Conservation (phyloP, 2,888 invertebrate species). For the Platypus cylindrus region DNA sequence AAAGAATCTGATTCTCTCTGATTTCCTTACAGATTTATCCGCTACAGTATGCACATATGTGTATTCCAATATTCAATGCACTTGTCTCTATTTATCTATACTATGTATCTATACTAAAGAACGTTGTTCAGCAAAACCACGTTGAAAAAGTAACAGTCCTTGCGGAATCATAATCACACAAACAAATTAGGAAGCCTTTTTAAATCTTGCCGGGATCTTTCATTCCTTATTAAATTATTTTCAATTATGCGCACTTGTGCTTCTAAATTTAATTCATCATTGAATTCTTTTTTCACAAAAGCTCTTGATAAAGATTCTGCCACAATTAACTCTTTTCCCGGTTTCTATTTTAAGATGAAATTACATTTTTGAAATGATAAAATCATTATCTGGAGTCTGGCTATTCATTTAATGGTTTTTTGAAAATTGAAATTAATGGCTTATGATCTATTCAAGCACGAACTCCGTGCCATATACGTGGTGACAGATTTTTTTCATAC, state of each 20-base stretch:
- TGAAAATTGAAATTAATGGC: constrained; percentile 10
- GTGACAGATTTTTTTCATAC: constrained; percentile 6
- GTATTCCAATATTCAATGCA: no score
- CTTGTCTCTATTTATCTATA: no score
- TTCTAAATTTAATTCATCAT: neutral
- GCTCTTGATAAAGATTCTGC: constrained; percentile 13
- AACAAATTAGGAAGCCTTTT: no score
- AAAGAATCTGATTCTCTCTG: no score
- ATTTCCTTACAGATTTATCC: no score
- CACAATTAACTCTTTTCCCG: constrained; percentile 14
- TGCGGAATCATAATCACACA: no score
- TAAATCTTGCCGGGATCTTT: no score
- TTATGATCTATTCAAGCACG: constrained; percentile 17
- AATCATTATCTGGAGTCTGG: constrained; percentile 15
- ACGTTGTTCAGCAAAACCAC: no score
- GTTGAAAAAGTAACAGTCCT: no score
- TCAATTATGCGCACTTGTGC: neutral
- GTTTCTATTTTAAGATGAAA: constrained; percentile 12
- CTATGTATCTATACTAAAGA: no score
- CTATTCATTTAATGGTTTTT: constrained; percentile 8
- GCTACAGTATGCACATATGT: no score
- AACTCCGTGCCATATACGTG: constrained; percentile 15
- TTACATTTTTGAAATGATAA: constrained; percentile 12
- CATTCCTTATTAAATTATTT: no score
- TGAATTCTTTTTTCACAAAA: constrained; percentile 2